Evolutionary conservation across 2,113 vertebrate genomes (phyloP).

Genomic region (Spermophilus dauricus): DNA sequence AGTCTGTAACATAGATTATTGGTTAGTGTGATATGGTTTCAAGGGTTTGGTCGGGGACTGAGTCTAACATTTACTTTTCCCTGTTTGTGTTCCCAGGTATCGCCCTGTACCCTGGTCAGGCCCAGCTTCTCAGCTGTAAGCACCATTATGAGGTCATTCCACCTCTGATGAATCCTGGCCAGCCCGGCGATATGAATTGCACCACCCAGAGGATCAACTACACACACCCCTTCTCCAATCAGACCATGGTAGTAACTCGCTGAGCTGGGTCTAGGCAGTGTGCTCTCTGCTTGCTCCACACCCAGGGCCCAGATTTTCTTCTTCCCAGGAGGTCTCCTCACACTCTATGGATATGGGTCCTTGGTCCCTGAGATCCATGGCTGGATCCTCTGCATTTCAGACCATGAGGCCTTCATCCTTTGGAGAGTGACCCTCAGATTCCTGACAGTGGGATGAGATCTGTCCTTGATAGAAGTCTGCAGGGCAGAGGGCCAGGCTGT

Average conservation of each 20-base stretch:
- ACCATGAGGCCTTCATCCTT: too few relatives aligned
- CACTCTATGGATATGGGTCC: accelerated
- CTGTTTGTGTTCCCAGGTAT: conserved; percentile 90
- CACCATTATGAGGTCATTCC: conserved; percentile 96
- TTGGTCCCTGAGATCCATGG: not conserved
- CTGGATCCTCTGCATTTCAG: not conserved
- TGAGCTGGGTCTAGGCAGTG: not conserved
- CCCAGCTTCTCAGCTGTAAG: conserved; percentile 94
- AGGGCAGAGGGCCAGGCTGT: not conserved
- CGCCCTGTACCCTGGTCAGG: conserved; percentile 94
- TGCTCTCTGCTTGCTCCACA: not conserved
- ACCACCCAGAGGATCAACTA: conserved; percentile 91
- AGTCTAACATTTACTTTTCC: not conserved
- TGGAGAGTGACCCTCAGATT: not conserved
- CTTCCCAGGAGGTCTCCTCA: not conserved
- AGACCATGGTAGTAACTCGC: conserved; percentile 93
- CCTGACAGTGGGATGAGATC: not conserved
- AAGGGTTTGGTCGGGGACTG: not conserved
- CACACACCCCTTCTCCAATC: conserved; percentile 93
- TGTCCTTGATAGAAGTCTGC: not conserved
- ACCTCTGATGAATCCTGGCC: conserved; percentile 90
- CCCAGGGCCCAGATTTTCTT: not conserved
- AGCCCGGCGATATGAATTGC: conserved; percentile 91
- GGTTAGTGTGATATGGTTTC: not conserved
- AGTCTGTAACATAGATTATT: not conserved